A percentile compares a stretch with the other conserved stretches of the same genome.
These are phyloP conservation scores for Osmoderma eremita DNA, from an alignment of 2,888 invertebrate species.

Conservation along the genomic window DNA sequence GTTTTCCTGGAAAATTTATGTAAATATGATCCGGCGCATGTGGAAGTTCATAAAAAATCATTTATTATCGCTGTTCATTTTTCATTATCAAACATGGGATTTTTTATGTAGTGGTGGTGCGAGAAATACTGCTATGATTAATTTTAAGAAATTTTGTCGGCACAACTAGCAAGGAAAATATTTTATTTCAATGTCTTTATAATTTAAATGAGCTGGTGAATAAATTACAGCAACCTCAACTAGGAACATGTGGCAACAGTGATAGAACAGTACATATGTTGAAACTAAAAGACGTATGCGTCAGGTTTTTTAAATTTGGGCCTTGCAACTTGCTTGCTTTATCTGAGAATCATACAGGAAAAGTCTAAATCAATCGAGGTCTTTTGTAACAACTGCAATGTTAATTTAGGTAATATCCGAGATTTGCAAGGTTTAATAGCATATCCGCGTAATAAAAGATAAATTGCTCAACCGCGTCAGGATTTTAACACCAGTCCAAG, in stretches of 20 bases:
- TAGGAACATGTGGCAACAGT: too few relatives aligned
- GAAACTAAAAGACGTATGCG: too few relatives aligned
- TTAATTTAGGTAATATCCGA: neutral
- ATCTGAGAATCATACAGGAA: neutral
- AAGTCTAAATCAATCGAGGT: conserved; percentile 3
- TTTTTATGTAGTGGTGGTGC: too few relatives aligned
- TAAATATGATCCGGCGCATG: neutral
- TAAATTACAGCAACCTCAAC: too few relatives aligned
- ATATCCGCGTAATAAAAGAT: neutral
- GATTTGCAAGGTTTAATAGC: neutral
- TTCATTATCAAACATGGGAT: too few relatives aligned
- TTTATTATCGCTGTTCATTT: conserved; percentile 1
- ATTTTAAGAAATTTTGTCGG: too few relatives aligned
- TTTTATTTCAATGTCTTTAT: too few relatives aligned
- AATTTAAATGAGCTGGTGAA: too few relatives aligned
- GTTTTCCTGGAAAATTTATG: neutral
- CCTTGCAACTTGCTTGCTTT: neutral
- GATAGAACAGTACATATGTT: too few relatives aligned
- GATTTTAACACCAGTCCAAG: neutral
- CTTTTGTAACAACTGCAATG: neutral
- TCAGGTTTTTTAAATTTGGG: too few relatives aligned
- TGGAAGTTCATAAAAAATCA: neutral
- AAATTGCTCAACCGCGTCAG: neutral
- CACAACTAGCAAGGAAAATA: too few relatives aligned
- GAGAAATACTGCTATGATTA: too few relatives aligned